Evolutionary conservation across 92 coral and sea anemone species (phyloP).

Genomic region (Umimayanthus chanpuru): DNA sequence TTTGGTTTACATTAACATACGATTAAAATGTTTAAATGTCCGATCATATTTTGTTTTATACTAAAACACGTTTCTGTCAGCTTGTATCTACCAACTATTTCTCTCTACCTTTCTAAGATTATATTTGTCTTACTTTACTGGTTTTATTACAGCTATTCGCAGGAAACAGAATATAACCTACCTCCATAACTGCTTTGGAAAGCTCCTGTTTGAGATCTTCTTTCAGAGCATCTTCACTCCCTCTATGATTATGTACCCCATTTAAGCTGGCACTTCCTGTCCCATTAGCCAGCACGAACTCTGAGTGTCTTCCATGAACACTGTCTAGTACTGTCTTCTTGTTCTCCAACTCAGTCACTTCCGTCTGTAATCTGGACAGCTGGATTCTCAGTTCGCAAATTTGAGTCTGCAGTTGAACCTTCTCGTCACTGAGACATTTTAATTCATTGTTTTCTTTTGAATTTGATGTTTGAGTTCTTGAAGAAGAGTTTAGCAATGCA

Average conservation of each 20-base stretch:
- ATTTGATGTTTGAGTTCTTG: conserved; percentile 16
- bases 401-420: conserved; percentile 72
- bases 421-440: conserved; percentile 63
- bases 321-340: conserved; percentile 70
- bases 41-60: too few relatives aligned
- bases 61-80: too few relatives aligned
- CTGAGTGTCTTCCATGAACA: conserved; percentile 43
- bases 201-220: conserved; percentile 35
- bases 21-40: too few relatives aligned
- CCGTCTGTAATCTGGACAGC: conserved; percentile 69
- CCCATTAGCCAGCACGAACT: conserved; percentile 27
- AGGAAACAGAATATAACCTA: background rate
- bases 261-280: background rate
- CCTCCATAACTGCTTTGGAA: conserved; percentile 49
- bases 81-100: too few relatives aligned
- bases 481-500: background rate
- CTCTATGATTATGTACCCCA: conserved; percentile 6
- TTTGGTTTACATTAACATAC: too few relatives aligned
- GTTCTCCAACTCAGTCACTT: conserved; percentile 80
- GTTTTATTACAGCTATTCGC: background rate
- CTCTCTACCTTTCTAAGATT: background rate
- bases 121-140: background rate
- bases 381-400: conserved; percentile 70
- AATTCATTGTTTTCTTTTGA: conserved; percentile 60
- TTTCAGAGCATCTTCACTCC: background rate